Percentiles rank a stretch among this genome's conserved stretches.
Conservation (phyloP, 1,140 invertebrate species). For the Drosophila albomicans region DNA sequence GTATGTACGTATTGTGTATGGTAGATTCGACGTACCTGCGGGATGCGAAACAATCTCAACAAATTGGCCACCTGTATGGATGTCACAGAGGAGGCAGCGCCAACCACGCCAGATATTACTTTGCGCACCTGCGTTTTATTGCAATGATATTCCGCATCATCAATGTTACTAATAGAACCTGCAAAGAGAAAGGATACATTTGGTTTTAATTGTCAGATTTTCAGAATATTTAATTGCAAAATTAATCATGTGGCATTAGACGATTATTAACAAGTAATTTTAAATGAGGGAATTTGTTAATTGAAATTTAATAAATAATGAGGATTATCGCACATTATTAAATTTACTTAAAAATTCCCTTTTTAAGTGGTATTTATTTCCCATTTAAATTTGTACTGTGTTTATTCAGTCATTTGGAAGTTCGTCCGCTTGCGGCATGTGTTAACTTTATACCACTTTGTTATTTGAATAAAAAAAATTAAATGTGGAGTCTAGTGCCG, state of each 20-base stretch:
- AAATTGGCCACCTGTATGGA: conserved; percentile 98
- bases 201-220: not conserved
- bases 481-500: not conserved
- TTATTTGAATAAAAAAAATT: not conserved
- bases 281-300: too few species aligned
- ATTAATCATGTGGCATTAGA: too few species aligned
- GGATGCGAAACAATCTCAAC: conserved; percentile 96
- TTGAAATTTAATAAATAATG: too few species aligned
- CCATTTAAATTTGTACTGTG: not conserved
- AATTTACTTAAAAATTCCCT: not conserved
- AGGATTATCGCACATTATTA: too few species aligned
- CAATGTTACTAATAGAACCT: conserved; percentile 98
- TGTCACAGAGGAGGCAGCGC: conserved; percentile 96
- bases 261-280: too few species aligned
- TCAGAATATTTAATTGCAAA: not conserved
- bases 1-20: not conserved
- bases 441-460: not conserved
- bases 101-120: conserved; percentile 97
- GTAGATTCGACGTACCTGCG: conserved; percentile 89
- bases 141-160: conserved; percentile 95
- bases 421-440: not conserved
- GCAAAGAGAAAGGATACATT: conserved; percentile 67
- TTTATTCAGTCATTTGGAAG: not conserved
- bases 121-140: conserved; percentile 93
- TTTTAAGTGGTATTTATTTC: not conserved